Conservation (phyloP, 2,888 invertebrate genomes). For the Machimus atricapillus region DNA sequence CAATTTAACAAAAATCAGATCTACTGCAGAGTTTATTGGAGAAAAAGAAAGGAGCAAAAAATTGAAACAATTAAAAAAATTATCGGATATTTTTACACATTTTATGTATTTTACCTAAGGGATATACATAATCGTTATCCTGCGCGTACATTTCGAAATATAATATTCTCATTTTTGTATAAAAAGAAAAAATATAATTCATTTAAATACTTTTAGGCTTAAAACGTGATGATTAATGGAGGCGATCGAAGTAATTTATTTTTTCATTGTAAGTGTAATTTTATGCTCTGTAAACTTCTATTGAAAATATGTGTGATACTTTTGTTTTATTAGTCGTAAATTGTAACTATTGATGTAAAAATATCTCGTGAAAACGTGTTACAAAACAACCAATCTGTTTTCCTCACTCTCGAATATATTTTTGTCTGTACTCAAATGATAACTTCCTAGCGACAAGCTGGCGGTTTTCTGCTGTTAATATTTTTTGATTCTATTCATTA, state of each 20-base stretch:
- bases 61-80: background rate
- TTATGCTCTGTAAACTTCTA: conserved; percentile 24
- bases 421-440: background rate
- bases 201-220: conserved; percentile 1
- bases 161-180: background rate
- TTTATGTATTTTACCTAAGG: background rate
- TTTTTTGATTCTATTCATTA: background rate
- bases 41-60: background rate
- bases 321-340: conserved; percentile 24
- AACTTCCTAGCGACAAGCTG: background rate
- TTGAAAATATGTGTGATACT: conserved; percentile 28
- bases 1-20: background rate
- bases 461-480: background rate
- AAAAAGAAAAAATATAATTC: background rate
- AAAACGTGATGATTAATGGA: conserved; percentile 4
- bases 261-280: conserved; percentile 31
- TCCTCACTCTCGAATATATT: background rate
- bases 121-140: background rate
- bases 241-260: conserved; percentile 14
- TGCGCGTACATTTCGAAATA: background rate
- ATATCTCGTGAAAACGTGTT: background rate
- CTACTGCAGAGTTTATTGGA: background rate
- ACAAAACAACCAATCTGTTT: background rate
- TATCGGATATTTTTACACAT: background rate
- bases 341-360: background rate